A percentile compares a stretch with the other conserved stretches of the same genome.
Evolutionary conservation across 1,140 invertebrate genomes (phyloP).

Genomic region (Drosophila tristis): DNA sequence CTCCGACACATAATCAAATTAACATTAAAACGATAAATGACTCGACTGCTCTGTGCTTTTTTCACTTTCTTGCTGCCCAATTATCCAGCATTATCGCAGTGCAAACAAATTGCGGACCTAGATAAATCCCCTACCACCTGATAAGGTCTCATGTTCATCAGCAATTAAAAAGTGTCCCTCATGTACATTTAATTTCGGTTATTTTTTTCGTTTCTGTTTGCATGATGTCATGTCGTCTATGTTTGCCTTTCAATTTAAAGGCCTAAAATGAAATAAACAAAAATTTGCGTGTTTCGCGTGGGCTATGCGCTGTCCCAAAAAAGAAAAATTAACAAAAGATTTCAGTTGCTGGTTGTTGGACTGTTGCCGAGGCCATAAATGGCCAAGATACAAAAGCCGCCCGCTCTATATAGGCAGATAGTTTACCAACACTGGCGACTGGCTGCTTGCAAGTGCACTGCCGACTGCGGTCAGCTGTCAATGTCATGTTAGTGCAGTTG

Average conservation of each 20-base stretch:
- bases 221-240: constrained; percentile 64
- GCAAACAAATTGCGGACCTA: constrained; percentile 31
- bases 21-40: constrained; percentile 42
- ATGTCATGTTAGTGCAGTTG: constrained; percentile 32
- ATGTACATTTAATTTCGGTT: constrained; percentile 33
- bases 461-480: constrained; percentile 51
- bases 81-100: constrained; percentile 49
- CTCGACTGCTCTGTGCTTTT: constrained; percentile 19
- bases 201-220: constrained; percentile 18
- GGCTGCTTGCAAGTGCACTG: constrained; percentile 31
- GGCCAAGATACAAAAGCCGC: constrained; percentile 30
- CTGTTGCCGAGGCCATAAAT: constrained; percentile 57
- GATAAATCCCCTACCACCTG: constrained; percentile 10
- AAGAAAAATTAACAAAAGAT: constrained; percentile 30
- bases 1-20: constrained; percentile 24
- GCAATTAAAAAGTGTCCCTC: constrained; percentile 45
- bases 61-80: constrained; percentile 21
- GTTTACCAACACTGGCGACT: constrained; percentile 20
- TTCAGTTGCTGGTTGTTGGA: constrained; percentile 2
- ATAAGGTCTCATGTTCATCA: constrained; percentile 27
- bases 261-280: constrained; percentile 50
- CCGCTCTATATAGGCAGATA: constrained; percentile 7
- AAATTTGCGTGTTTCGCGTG: constrained; percentile 51
- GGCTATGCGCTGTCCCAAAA: constrained; percentile 39
- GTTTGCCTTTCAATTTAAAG: constrained; percentile 52